Conservation (phyloP, 2,888 invertebrate genomes). For the Spodoptera picta region DNA sequence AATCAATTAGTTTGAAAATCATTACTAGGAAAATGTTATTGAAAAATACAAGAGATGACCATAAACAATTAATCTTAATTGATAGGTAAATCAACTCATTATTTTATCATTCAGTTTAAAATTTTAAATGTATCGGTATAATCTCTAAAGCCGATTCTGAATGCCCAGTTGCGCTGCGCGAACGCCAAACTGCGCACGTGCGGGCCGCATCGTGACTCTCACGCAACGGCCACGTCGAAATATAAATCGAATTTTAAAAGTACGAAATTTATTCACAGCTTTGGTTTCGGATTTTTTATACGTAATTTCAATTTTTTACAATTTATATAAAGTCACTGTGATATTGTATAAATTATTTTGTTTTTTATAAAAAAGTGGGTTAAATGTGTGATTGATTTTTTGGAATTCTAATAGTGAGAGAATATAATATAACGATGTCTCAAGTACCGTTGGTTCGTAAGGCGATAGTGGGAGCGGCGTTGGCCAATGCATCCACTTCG, state of each 20-base stretch:
- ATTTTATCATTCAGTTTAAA: conserved; percentile 26
- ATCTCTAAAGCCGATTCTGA: conserved; percentile 21
- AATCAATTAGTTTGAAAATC: conserved; percentile 3
- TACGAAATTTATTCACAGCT: conserved; percentile 1
- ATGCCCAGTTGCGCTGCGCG: conserved; percentile 58
- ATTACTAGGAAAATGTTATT: conserved; percentile 35
- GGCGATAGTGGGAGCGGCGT: conserved; percentile 79
- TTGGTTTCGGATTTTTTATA: neutral
- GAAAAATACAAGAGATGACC: conserved; percentile 15
- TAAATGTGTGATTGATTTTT: conserved; percentile 6
- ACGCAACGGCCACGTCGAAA: conserved; percentile 59
- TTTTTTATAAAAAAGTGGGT: conserved; percentile 14
- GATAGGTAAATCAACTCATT: conserved; percentile 15
- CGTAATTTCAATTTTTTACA: conserved; percentile 3
- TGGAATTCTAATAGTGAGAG: conserved; percentile 25
- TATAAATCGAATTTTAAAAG: conserved; percentile 15
- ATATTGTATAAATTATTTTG: neutral
- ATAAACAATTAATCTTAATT: conserved; percentile 40
- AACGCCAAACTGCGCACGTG: conserved; percentile 61
- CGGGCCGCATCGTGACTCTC: conserved; percentile 57
- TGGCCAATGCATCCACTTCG: conserved; percentile 67
- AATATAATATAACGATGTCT: conserved; percentile 67
- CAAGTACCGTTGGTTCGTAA: conserved; percentile 78
- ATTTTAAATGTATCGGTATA: conserved; percentile 28
- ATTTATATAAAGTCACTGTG: neutral